Evolutionary conservation across 2,797 vertebrate species (phyloP).

Genomic region (Coranthus polyacanthus): DNA sequence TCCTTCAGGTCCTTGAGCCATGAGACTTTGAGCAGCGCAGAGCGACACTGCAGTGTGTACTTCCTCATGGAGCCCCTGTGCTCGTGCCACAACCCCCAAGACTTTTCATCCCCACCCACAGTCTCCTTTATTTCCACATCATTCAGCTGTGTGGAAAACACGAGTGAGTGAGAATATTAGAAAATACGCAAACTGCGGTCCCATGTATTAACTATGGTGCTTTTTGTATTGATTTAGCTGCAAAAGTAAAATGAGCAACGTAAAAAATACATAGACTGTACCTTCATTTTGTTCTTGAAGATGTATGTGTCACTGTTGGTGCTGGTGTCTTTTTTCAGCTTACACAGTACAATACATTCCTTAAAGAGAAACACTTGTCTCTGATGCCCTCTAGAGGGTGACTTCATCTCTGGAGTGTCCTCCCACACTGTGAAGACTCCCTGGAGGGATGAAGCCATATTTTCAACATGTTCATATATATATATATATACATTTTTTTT

Average conservation of each 20-base stretch:
- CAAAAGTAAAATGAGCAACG: no score
- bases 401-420: conserved; percentile 90
- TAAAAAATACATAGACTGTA: conserved; percentile 52
- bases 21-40: conserved; percentile 90
- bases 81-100: conserved; percentile 95
- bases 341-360: conserved; percentile 94
- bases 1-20: conserved; percentile 96
- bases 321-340: conserved; percentile 89
- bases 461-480: no score
- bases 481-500: not conserved
- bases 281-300: conserved; percentile 99
- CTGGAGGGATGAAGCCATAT: conserved; percentile 69
- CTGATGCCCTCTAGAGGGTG: conserved; percentile 94
- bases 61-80: conserved; percentile 93
- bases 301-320: conserved; percentile 89
- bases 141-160: conserved; percentile 84
- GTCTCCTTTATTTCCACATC: conserved; percentile 93
- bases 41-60: conserved; percentile 92
- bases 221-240: not conserved
- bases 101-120: conserved; percentile 92
- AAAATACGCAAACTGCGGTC: not conserved
- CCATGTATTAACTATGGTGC: not conserved
- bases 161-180: not conserved
- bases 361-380: conserved; percentile 96
- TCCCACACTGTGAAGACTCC: conserved; percentile 96